Conservation (phyloP, 1,140 invertebrate genomes). For the Carposina sasakii region DNA sequence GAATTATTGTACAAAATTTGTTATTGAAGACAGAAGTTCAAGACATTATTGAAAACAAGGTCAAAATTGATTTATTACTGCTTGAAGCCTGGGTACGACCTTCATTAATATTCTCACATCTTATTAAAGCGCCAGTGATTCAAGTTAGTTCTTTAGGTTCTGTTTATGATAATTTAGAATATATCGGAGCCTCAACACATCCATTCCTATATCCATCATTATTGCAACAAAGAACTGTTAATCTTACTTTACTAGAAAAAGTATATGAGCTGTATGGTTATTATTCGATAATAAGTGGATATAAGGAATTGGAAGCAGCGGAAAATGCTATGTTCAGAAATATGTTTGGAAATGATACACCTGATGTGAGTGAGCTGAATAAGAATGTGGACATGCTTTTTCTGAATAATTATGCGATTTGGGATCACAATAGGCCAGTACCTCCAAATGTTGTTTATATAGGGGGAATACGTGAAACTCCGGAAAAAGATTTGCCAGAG, state of each 20-base stretch:
- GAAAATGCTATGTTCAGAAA: conserved; percentile 22
- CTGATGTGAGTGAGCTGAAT: conserved; percentile 54
- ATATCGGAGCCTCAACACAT: conserved; percentile 61
- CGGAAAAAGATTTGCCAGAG: conserved; percentile 41
- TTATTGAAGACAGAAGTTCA: neutral
- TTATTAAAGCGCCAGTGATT: conserved; percentile 58
- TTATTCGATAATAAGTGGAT: neutral
- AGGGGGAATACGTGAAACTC: conserved; percentile 65
- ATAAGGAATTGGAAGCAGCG: neutral
- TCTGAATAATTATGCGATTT: conserved; percentile 64
- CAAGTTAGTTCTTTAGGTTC: conserved; percentile 43
- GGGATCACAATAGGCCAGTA: conserved; percentile 57
- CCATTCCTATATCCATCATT: conserved; percentile 60
- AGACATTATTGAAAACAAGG: neutral
- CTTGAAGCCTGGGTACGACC: conserved; percentile 31
- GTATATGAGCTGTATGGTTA: conserved; percentile 31
- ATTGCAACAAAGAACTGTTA: conserved; percentile 30
- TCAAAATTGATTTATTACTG: conserved; percentile 45
- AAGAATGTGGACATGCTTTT: conserved; percentile 72
- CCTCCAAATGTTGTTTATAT: conserved; percentile 66
- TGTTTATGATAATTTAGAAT: conserved; percentile 22
- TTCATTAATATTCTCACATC: conserved; percentile 41
- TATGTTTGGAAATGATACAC: conserved; percentile 55
- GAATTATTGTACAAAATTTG: neutral
- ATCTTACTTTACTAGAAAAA: conserved; percentile 42